These are phyloP conservation scores for Alauda arvensis DNA, from an alignment of 2,797 vertebrate genomes.

Conservation along the genomic window DNA sequence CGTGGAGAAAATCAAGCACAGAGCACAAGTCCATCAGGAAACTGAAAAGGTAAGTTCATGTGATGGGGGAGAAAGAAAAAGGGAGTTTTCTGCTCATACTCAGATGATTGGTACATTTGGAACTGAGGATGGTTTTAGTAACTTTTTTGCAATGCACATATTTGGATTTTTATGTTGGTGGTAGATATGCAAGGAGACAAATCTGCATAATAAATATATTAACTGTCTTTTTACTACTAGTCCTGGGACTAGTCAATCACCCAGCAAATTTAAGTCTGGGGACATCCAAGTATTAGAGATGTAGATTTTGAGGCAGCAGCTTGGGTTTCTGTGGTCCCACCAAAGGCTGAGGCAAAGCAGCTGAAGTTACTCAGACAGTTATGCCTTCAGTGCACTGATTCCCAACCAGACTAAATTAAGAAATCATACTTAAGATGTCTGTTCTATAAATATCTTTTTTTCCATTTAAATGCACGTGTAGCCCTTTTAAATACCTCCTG, in stretches of 20 bases:
- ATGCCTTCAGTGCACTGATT: not conserved
- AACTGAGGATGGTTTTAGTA: not conserved
- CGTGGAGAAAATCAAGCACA: not conserved
- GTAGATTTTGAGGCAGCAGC: not conserved
- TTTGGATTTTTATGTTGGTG: not conserved
- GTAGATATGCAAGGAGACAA: not conserved
- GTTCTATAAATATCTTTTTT: slow-evolving; percentile 12
- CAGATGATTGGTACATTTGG: not conserved
- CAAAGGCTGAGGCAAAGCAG: not conserved
- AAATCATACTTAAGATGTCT: slow-evolving; percentile 5
- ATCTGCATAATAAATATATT: not conserved
- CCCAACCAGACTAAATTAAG: slow-evolving; percentile 41
- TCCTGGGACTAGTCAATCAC: not conserved
- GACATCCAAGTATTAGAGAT: not conserved
- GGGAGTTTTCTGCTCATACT: not conserved
- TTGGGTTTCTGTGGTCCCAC: rapidly evolving
- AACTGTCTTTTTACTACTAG: not conserved
- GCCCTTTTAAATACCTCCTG: not conserved
- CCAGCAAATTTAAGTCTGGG: not conserved
- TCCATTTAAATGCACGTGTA: not conserved
- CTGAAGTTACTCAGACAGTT: not conserved
- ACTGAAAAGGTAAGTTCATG: slow-evolving; percentile 13
- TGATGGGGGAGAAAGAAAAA: not conserved
- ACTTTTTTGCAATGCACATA: not conserved
- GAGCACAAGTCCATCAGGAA: not conserved